Base-by-base conservation (phyloP, 1,140 invertebrate genomes). In the Zelostemma sp. region DNA sequence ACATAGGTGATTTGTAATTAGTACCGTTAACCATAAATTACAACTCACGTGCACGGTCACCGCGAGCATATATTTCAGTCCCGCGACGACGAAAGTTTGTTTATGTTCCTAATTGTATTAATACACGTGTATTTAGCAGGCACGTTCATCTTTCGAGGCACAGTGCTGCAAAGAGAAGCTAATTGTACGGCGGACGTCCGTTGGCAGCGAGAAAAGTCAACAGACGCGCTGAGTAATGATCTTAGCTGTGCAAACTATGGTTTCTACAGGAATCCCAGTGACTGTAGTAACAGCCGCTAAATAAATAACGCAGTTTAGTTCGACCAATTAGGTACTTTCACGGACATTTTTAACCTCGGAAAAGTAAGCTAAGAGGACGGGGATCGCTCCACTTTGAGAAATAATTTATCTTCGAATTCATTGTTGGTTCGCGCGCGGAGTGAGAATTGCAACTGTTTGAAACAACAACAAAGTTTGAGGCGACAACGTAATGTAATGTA, bases 201-300 rank as follows among this genome's bases (percentile, higher is more conserved):
- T 74, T 73, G 68, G 72, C 69, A 73, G 68, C 70, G 72, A 70
- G 68, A 70, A 78, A 72, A 75, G 76, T 76, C 76, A 76, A 76
- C 74, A 75, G 58, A 63, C 66, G 56, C 74, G 72, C 71, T 74
- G 76, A 76, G 74, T 78, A 76, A 75, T 75, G 72, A 73, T 76
- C 73, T 74, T 74, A 73, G 67, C 73, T 74, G 65, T 69, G 74
- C 73, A 73, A 78, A 75, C 71, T 60, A 31, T 48, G 55, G 58
- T 66, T 66, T 63, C 62, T 55, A 56, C 66, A 62, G 59, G 65
- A 74, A 75, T 70, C 68, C 69, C 61, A 68, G 65, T 61, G 68
- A 68, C 55, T 53, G 48, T 50, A 57, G 45, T 54, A 63, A 68
- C 64, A 69, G 58, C 65, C 62, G 63, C 73, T 67, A 67, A 72